Base-by-base conservation (phyloP, 1,140 invertebrate species). In the Cyrtorhinus lividipennis region DNA sequence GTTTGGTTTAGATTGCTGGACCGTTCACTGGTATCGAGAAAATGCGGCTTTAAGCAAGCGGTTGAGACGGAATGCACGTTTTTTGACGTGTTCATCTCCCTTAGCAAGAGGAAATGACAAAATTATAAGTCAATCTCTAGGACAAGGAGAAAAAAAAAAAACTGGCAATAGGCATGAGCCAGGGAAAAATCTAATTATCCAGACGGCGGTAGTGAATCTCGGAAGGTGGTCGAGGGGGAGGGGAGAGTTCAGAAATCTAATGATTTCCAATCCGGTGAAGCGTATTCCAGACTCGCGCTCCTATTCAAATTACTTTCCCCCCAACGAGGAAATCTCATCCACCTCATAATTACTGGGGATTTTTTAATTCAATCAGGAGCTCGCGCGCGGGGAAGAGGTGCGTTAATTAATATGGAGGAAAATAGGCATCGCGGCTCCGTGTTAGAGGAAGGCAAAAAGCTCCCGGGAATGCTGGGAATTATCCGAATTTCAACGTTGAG, bases 281-380 rank as follows among this genome's bases (percentile, higher is more conserved):
- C 20, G 10, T 53, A 53, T 10, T 53, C 20, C 48, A 53, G 12
- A 53, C 20, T 53, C 20, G 48, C 48, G 48, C n/a, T 53, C 48
- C 10, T 5, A 22, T 53, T 53, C 48, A 53, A 12, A 53, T 53
- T 53, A 38, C 20, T 53, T 53, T n/a, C n/a, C 48, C 48, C 5
- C 18, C 48, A 20, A 53, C 48, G 48, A 53, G 48, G 48, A 22
- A 53, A 53, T 53, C 48, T 53, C 48, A 53, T 53, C 48, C 48
- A 22, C 48, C 48, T 53, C 48, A 53, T 53, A 53, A 53, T 53
- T 53, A 22, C 48, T 53, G 48, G 48, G 48, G 48, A 53, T 53
- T 53, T 53, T n/a, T 53, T 53, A 53, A 53, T 53, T 53, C 48
- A 53, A 53, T 53, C 48, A 53, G 48, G 48, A 5, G 48, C 5